Base-by-base conservation (phyloP, 2,888 invertebrate species). In the Athrips mouffetella region DNA sequence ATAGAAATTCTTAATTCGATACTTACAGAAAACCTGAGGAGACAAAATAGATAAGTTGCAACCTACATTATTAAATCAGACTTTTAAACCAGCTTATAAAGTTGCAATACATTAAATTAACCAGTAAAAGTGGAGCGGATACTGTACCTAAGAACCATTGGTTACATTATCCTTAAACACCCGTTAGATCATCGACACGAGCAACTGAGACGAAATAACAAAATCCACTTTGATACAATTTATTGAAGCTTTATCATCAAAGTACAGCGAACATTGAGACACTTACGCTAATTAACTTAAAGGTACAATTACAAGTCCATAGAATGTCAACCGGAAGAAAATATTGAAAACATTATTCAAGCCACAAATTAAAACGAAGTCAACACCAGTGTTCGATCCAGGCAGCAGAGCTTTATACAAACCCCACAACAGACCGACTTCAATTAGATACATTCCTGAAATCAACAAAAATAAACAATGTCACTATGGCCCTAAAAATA, bases 251-350 rank as follows among this genome's bases (percentile, higher is more conserved):
- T 62, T 58, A 61, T 66, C 58, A 67, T 66, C 59, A 62, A 65
- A 64, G 68, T 76, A 76, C 72, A 80, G 67, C 64, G 72, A 71
- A 72, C 59, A 73, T 70, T 63, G 54, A 63, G 71, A 72, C 65
- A 68, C 80, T 82, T 84, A 84, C 51, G 59, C 76, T 82, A 78
- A 64, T 73, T 79, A 81, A 67, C 62, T 73, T 79, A 76, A 62
- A 57, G 13, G 62, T 76, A 76, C 66, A 79, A 72, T 62, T 67
- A 70, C 27, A 68, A 65, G 64, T 70, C 71, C 60, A 69, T 64
- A 62, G 61, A 66, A 74, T 55, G 66, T 75, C 69, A 74, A 76
- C 65, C 69, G 64, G 65, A 64, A 62, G 54, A 59, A 55, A 57
- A 56, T 55, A 56, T 50, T 55, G 50, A 54, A 49, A 56, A 59